Evolutionary conservation across 53 echinoderm and acorn worm genomes (phyloP).

Genomic region (Actinopyga echinites): DNA sequence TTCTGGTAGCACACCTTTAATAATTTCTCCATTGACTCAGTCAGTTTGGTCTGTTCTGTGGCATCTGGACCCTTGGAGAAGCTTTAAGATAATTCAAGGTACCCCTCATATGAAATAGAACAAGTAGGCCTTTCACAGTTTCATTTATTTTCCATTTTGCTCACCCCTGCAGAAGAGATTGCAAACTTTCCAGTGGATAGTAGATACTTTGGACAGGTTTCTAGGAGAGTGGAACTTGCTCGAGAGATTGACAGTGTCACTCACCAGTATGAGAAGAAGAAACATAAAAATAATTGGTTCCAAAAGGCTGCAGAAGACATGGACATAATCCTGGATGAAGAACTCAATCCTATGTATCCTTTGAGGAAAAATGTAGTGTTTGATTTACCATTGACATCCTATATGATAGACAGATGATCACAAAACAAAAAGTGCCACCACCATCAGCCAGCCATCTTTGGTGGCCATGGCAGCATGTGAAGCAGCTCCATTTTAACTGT

Average conservation of each 20-base stretch:
- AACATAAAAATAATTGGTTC: conserved; percentile 89
- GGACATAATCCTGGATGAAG: conserved; percentile 84
- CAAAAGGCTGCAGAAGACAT: conserved; percentile 82
- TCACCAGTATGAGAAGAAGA: conserved; percentile 73
- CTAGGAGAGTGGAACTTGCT: conserved; percentile 69
- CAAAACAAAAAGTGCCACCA: too few species aligned
- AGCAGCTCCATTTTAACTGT: too few species aligned
- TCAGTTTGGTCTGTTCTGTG: too few species aligned
- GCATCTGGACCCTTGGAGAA: too few species aligned
- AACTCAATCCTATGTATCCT: conserved; percentile 79
- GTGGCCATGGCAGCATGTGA: too few species aligned
- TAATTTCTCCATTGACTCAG: too few species aligned
- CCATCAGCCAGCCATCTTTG: too few species aligned
- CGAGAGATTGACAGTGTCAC: conserved; percentile 68
- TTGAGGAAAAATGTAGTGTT: not conserved
- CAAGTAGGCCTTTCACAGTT: too few species aligned
- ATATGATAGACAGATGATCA: too few species aligned
- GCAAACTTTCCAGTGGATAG: conserved; percentile 76
- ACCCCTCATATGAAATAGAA: too few species aligned
- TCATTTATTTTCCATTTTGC: not conserved
- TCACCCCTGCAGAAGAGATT: conserved; percentile 74
- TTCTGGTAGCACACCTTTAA: too few species aligned
- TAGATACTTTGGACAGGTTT: conserved; percentile 69
- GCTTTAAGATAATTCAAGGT: too few species aligned
- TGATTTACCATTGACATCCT: not conserved